These are phyloP conservation scores for Typhlichthys eigenmanni DNA, from an alignment of 2,797 vertebrate genomes.

Conservation along the genomic window DNA sequence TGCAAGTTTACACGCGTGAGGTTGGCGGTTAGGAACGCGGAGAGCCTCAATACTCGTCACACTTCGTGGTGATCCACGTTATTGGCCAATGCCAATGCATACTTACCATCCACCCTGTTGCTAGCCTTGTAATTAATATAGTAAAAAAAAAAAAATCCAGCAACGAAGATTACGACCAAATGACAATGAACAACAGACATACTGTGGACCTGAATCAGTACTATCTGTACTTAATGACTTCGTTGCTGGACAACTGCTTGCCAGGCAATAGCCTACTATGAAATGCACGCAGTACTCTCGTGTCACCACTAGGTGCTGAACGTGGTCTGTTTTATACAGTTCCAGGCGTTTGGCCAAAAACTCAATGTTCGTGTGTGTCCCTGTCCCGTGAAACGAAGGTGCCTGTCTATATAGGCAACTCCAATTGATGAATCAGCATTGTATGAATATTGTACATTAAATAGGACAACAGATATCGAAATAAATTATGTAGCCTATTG, in stretches of 20 bases:
- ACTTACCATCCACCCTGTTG: slow-evolving; percentile 50
- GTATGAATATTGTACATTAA: neutral
- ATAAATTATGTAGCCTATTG: too few relatives aligned
- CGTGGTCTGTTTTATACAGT: slow-evolving; percentile 22
- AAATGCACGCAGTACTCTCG: slow-evolving; percentile 30
- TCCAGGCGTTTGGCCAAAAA: neutral
- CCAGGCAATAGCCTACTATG: too few relatives aligned
- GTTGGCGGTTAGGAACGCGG: slow-evolving; percentile 24
- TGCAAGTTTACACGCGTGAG: slow-evolving; percentile 21
- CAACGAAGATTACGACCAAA: slow-evolving; percentile 35
- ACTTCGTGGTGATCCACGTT: slow-evolving; percentile 63
- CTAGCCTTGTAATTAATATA: slow-evolving; percentile 57
- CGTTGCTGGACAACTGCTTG: neutral
- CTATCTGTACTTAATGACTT: slow-evolving; percentile 1
- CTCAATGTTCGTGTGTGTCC: too few relatives aligned
- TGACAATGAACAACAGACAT: slow-evolving; percentile 10
- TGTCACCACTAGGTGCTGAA: slow-evolving; percentile 56
- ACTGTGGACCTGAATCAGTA: neutral
- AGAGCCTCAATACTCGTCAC: slow-evolving; percentile 48
- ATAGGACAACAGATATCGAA: too few relatives aligned
- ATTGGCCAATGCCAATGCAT: slow-evolving; percentile 13
- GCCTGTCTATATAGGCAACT: too few relatives aligned
- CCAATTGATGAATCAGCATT: neutral
- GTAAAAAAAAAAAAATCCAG: slow-evolving; percentile 48
- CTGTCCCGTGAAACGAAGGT: too few relatives aligned